A percentile compares a stretch with the other conserved stretches of the same genome.
phyloP scores from a whole-genome alignment of 30 jellyfish, hydroid and myxozoan genomes.

The Phacellophora camtschatica region DNA sequence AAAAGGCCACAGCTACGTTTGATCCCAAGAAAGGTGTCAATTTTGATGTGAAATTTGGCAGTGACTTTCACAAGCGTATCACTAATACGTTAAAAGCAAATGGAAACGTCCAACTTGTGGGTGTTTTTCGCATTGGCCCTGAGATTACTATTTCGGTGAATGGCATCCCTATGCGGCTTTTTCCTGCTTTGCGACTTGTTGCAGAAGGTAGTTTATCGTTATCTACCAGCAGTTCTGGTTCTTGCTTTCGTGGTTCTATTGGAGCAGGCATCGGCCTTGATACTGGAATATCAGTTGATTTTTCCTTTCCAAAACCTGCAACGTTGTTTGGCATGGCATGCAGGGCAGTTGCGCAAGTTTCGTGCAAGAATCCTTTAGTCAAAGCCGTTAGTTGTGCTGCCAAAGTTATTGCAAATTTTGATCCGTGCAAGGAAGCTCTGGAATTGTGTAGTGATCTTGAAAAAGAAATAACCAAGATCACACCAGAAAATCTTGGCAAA shows the following conservation, averaged over 20 bases:
- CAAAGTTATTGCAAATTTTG: neutral
- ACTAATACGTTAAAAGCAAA: neutral
- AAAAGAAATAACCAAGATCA: neutral
- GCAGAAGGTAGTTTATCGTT: constrained; percentile 3
- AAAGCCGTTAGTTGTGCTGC: constrained; percentile 10
- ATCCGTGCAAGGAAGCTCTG: constrained; percentile 24
- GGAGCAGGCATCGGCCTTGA: constrained; percentile 38
- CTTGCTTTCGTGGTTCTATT: constrained; percentile 9
- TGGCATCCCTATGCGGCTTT: constrained; percentile 15
- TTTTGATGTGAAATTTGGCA: neutral
- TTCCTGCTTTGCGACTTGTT: constrained; percentile 15
- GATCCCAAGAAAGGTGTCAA: constrained; percentile 9
- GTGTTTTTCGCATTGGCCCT: constrained; percentile 35
- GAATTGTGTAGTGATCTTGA: neutral
- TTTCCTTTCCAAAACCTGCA: neutral
- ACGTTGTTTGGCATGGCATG: constrained; percentile 19
- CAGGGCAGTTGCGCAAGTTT: neutral
- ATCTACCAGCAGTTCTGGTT: neutral
- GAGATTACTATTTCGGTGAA: constrained; percentile 12
- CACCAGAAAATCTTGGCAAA: neutral
- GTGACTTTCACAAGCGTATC: neutral
- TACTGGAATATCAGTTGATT: constrained; percentile 31
- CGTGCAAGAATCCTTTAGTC: constrained; percentile 2
- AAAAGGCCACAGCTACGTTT: constrained; percentile 23
- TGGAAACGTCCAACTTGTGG: constrained; percentile 2